phyloP scores from a whole-genome alignment of 1,140 invertebrate genomes.

The Steinernema feltiae region DNA sequence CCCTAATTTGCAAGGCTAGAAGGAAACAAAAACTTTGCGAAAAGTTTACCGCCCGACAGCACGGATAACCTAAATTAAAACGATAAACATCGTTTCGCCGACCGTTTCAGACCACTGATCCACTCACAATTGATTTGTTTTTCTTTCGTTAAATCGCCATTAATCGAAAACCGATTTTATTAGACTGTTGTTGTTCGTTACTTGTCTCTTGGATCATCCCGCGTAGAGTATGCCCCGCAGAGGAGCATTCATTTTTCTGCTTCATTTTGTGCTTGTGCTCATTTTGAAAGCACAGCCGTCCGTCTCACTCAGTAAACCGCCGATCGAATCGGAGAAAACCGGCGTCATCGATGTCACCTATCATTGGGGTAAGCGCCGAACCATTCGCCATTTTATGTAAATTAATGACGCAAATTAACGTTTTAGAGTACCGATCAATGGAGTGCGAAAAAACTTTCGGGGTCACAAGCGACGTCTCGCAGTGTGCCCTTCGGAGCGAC shows the following conservation, averaged over 20 bases:
- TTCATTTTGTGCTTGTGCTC: neutral
- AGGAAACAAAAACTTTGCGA: too few relatives aligned
- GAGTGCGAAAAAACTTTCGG: neutral
- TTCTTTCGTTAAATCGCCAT: neutral
- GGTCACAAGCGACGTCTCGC: neutral
- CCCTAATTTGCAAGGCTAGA: too few relatives aligned
- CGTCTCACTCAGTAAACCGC: neutral
- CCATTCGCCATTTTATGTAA: too few relatives aligned
- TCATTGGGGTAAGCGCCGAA: neutral
- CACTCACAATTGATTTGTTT: neutral
- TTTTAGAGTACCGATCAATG: neutral
- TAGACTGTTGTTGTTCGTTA: neutral
- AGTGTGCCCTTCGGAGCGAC: slow-evolving; percentile 4
- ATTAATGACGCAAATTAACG: neutral
- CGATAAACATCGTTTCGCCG: neutral
- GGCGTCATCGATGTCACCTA: neutral
- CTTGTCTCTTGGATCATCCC: neutral
- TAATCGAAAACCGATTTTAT: neutral
- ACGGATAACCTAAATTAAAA: neutral
- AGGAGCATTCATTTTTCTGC: too few relatives aligned
- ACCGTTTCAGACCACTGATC: neutral
- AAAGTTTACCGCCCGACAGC: too few relatives aligned
- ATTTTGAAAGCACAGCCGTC: neutral
- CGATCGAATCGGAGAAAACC: neutral
- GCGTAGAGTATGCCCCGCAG: too few relatives aligned